phyloP scores from a whole-genome alignment of 2,888 invertebrate species.

The Sarcophaga variegata region DNA sequence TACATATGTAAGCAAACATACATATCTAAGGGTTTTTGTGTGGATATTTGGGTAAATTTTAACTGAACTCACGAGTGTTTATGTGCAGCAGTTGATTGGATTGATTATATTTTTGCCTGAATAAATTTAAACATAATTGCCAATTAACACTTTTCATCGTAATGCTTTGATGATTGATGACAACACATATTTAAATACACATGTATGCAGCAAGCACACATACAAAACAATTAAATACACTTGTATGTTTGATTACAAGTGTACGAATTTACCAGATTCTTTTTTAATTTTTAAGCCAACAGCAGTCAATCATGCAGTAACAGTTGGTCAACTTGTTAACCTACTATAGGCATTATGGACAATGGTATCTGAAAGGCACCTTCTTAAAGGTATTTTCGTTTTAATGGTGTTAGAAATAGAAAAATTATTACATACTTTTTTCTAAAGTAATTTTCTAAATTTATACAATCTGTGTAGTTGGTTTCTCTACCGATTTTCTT shows the following conservation, averaged over 20 bases:
- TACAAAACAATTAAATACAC: conserved; percentile 44
- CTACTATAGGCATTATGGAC: neutral
- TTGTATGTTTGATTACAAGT: too few species aligned
- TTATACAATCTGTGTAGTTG: too few species aligned
- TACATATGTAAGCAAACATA: conserved; percentile 6
- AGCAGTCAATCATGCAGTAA: conserved; percentile 64
- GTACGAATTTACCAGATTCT: conserved; percentile 35
- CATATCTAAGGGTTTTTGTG: conserved; percentile 11
- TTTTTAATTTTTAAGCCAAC: conserved; percentile 59
- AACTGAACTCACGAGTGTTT: conserved; percentile 26
- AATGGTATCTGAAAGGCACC: too few species aligned
- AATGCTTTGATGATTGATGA: conserved; percentile 73
- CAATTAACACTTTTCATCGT: conserved; percentile 77
- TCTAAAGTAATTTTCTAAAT: too few species aligned
- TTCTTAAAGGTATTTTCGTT: too few species aligned
- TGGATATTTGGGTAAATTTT: conserved; percentile 13
- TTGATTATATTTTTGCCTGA: conserved; percentile 79
- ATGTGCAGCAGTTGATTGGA: conserved; percentile 71
- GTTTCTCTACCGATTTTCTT: too few species aligned
- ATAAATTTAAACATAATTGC: conserved; percentile 79
- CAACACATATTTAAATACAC: conserved; percentile 40
- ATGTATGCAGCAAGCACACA: conserved; percentile 16
- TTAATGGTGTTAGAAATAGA: too few species aligned
- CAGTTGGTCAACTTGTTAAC: conserved; percentile 51
- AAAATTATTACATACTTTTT: too few species aligned